Conservation (phyloP, 2,113 vertebrate genomes). For the Periophthalmodon schlosseri region DNA sequence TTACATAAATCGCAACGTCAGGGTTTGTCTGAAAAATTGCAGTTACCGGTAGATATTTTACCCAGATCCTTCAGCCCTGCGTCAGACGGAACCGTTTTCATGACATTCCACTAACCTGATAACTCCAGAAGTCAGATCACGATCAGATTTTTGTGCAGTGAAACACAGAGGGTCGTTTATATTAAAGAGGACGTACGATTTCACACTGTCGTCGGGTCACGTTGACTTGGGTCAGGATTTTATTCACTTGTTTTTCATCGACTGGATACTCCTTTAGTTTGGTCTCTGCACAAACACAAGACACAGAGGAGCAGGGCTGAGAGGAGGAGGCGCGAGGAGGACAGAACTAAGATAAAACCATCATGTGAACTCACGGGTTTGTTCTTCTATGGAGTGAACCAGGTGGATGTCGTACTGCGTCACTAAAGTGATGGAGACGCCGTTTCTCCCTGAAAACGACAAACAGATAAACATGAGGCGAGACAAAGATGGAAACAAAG, state of each 20-base stretch:
- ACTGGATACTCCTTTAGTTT: conserved; percentile 84
- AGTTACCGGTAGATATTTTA: too few relatives aligned
- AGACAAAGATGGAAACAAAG: too few relatives aligned
- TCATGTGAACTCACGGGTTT: conserved; percentile 83
- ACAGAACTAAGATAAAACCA: too few relatives aligned
- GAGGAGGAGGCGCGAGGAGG: too few relatives aligned
- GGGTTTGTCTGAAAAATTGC: too few relatives aligned
- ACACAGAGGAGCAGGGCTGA: not conserved
- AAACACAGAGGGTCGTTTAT: too few relatives aligned
- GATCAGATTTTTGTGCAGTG: not conserved
- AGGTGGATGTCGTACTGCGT: conserved; percentile 98
- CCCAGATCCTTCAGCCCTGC: too few relatives aligned
- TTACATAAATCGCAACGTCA: too few relatives aligned
- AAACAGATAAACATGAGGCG: not conserved
- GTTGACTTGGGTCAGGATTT: conserved; percentile 94
- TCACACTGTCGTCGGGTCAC: conserved; percentile 86
- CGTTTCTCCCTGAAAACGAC: conserved; percentile 81
- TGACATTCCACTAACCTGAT: too few relatives aligned
- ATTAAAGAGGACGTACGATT: conserved; percentile 66
- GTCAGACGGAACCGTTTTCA: too few relatives aligned
- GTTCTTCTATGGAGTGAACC: conserved; percentile 86
- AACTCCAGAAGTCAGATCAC: too few relatives aligned
- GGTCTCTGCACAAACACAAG: conserved; percentile 74
- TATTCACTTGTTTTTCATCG: conserved; percentile 82
- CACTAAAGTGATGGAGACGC: conserved; percentile 89